Percentiles rank a stretch among this genome's conserved stretches.
Conservation (phyloP, 2,888 invertebrate species). For the Margaritifera margaritifera region DNA sequence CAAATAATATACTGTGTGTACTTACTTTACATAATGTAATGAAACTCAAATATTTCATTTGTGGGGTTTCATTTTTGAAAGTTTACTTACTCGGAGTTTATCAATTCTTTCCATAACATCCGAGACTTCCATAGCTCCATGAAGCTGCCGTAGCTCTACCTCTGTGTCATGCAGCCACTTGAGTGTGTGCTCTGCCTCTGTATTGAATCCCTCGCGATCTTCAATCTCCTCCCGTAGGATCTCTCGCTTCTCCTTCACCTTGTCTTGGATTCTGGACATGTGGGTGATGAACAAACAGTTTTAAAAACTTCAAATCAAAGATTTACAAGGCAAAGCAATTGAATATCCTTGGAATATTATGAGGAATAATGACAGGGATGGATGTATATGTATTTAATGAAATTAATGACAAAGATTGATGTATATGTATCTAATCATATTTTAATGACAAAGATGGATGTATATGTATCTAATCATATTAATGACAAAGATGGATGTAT, state of each 20-base stretch:
- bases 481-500: too few relatives aligned
- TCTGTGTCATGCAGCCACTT: constrained; percentile 52
- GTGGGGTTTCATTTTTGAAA: too few relatives aligned
- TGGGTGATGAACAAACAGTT: too few relatives aligned
- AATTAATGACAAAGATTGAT: too few relatives aligned
- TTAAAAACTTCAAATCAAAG: neutral
- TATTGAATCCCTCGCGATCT: constrained; percentile 54
- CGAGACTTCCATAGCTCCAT: constrained; percentile 36
- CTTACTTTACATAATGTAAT: neutral
- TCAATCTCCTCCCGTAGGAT: constrained; percentile 56
- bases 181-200: constrained; percentile 54
- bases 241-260: constrained; percentile 49
- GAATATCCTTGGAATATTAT: too few relatives aligned
- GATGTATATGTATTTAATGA: too few relatives aligned
- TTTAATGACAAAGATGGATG: too few relatives aligned
- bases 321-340: neutral
- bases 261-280: constrained; percentile 49
- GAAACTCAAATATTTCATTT: neutral
- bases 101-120: constrained; percentile 47
- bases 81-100: constrained; percentile 40
- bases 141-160: constrained; percentile 37
- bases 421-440: too few relatives aligned
- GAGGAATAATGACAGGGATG: too few relatives aligned
- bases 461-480: too few relatives aligned
- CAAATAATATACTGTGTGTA: too few relatives aligned